phyloP scores from a whole-genome alignment of 2,888 invertebrate species.

The Drosophila gaucha region DNA sequence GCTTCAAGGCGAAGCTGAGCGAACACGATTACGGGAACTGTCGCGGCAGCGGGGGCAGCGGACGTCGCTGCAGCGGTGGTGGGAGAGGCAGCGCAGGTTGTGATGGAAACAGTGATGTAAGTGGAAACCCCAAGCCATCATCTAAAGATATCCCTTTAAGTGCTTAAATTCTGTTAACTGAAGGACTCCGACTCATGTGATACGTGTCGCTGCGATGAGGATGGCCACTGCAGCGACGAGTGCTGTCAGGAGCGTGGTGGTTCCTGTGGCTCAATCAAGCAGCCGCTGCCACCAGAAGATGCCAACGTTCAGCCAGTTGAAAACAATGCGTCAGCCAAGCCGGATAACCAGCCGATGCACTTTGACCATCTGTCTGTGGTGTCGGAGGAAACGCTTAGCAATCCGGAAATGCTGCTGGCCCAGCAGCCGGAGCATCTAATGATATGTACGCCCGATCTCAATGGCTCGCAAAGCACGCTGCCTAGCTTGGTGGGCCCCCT shows the following conservation, averaged over 20 bases:
- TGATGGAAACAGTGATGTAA: slow-evolving; percentile 82
- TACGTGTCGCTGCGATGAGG: slow-evolving; percentile 80
- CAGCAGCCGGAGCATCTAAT: slow-evolving; percentile 67
- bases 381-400: slow-evolving; percentile 88
- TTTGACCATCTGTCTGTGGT: slow-evolving; percentile 92
- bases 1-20: slow-evolving; percentile 87
- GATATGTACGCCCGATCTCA: slow-evolving; percentile 64
- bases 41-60: slow-evolving; percentile 75
- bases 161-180: background rate
- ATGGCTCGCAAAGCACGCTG: slow-evolving; percentile 74
- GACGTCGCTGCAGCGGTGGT: slow-evolving; percentile 66
- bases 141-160: background rate
- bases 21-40: slow-evolving; percentile 75
- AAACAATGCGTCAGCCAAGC: slow-evolving; percentile 14
- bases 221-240: slow-evolving; percentile 75
- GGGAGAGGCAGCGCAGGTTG: slow-evolving; percentile 72
- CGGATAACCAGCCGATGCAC: slow-evolving; percentile 52
- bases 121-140: slow-evolving; percentile 21
- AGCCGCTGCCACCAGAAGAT: slow-evolving; percentile 47
- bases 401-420: slow-evolving; percentile 77
- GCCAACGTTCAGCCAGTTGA: slow-evolving; percentile 27
- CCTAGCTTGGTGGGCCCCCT: slow-evolving; percentile 75
- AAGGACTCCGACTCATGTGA: slow-evolving; percentile 84
- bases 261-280: slow-evolving; percentile 70
- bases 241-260: slow-evolving; percentile 75